A percentile compares a stretch with the other conserved stretches of the same genome.
These are phyloP conservation scores for Crotalus viridis DNA, from an alignment of 2,113 vertebrate species.

Conservation along the genomic window DNA sequence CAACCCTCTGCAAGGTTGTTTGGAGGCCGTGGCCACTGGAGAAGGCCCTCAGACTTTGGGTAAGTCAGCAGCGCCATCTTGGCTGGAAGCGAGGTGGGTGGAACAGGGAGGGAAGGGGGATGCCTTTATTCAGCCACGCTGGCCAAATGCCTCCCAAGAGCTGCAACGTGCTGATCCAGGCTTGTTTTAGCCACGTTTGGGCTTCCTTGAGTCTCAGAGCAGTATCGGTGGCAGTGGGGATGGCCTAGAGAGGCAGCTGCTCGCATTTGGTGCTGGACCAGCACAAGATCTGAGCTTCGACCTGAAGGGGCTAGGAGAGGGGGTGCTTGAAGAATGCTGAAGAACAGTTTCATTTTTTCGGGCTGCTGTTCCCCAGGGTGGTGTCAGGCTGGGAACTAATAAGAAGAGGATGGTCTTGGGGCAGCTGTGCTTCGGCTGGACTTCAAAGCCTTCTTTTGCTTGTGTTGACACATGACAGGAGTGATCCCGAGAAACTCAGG, in stretches of 20 bases:
- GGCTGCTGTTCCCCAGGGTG: slow-evolving; percentile 68
- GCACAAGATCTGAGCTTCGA: neutral
- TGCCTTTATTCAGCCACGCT: neutral
- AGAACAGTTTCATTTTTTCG: slow-evolving; percentile 53
- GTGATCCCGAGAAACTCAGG: slow-evolving; percentile 70
- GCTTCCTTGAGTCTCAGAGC: neutral
- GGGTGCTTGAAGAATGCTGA: neutral
- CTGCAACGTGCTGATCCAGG: neutral
- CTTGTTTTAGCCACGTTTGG: neutral
- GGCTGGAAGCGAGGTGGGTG: neutral
- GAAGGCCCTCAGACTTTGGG: slow-evolving; percentile 53
- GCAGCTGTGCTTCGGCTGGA: slow-evolving; percentile 53
- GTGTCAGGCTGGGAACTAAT: slow-evolving; percentile 64
- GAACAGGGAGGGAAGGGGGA: neutral
- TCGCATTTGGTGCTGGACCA: neutral
- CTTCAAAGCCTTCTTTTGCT: slow-evolving; percentile 68
- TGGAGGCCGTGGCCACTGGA: slow-evolving; percentile 55
- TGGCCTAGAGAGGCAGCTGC: neutral
- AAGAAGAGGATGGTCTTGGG: slow-evolving; percentile 53
- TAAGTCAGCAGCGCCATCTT: slow-evolving; percentile 37
- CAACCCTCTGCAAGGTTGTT: slow-evolving; percentile 59
- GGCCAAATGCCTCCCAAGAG: neutral
- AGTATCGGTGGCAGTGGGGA: neutral
- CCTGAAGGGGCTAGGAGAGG: neutral
- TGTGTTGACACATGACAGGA: slow-evolving; percentile 75